Evolutionary conservation across 1,140 invertebrate species (phyloP).

Genomic region (Mizuhopecten yessoensis): DNA sequence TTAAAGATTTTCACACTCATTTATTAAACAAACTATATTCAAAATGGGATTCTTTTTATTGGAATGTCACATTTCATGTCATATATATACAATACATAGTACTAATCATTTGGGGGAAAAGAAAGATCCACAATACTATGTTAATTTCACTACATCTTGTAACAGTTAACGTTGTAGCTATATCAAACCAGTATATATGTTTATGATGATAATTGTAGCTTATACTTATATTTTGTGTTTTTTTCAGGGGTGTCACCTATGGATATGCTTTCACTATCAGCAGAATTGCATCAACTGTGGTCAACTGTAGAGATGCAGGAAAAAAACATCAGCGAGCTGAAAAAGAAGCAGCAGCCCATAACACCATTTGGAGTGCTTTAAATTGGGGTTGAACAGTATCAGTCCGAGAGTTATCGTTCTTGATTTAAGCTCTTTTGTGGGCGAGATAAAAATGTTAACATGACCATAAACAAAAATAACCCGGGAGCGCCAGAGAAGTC

Average conservation of each 20-base stretch:
- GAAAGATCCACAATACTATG: no score
- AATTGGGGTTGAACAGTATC: no score
- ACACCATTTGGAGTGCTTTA: conserved; percentile 10
- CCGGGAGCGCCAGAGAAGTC: background rate
- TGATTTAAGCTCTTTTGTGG: background rate
- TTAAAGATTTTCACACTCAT: no score
- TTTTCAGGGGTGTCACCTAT: conserved; percentile 54
- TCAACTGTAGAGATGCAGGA: background rate
- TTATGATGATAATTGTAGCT: background rate
- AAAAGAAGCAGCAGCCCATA: background rate
- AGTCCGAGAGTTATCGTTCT: conserved; percentile 38
- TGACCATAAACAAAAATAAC: background rate
- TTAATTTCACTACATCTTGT: no score
- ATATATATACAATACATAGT: no score
- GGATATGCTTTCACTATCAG: conserved; percentile 42
- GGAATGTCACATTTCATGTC: no score
- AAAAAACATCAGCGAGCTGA: background rate
- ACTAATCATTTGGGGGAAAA: no score
- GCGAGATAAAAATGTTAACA: background rate
- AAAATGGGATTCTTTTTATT: background rate
- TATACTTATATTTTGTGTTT: background rate
- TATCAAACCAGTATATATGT: no score
- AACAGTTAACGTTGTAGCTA: no score
- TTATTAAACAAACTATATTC: no score
- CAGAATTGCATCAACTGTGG: conserved; percentile 45